phyloP scores from a whole-genome alignment of 2,888 invertebrate species.

The Ferrisia virgata region DNA sequence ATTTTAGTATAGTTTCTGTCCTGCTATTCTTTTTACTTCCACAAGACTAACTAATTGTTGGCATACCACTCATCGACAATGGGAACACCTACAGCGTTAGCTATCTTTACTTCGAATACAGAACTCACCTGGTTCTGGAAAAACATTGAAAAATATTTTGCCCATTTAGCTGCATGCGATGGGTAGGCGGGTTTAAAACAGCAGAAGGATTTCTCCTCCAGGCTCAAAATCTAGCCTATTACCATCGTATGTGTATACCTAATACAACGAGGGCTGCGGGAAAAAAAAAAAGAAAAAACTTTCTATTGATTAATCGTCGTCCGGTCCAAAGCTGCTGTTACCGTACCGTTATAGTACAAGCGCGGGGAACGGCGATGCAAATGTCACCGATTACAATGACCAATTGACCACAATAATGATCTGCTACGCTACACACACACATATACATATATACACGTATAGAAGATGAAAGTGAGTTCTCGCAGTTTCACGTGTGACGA shows the following conservation, averaged over 20 bases:
- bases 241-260: too few species aligned
- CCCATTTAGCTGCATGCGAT: background rate
- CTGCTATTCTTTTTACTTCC: slow-evolving; percentile 28
- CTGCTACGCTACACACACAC: background rate
- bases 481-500: background rate
- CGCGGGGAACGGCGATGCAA: background rate
- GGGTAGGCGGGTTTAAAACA: background rate
- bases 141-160: slow-evolving; percentile 6
- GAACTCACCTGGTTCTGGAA: slow-evolving; percentile 29
- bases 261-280: background rate
- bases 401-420: slow-evolving; percentile 6
- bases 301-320: slow-evolving; percentile 23
- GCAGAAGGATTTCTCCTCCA: background rate
- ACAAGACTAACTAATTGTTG: slow-evolving; percentile 36
- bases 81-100: slow-evolving; percentile 21
- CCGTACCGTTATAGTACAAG: background rate
- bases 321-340: too few species aligned
- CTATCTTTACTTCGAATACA: background rate
- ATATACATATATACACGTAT: too few species aligned
- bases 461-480: slow-evolving; percentile 13
- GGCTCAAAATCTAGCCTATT: background rate
- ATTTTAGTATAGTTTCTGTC: background rate
- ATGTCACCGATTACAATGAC: slow-evolving; percentile 10
- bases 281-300: background rate
- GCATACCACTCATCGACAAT: slow-evolving; percentile 7